Base-by-base conservation (phyloP, 30 jellyfish, hydroid and myxozoan genomes). In the Cassiopea xamachana region DNA sequence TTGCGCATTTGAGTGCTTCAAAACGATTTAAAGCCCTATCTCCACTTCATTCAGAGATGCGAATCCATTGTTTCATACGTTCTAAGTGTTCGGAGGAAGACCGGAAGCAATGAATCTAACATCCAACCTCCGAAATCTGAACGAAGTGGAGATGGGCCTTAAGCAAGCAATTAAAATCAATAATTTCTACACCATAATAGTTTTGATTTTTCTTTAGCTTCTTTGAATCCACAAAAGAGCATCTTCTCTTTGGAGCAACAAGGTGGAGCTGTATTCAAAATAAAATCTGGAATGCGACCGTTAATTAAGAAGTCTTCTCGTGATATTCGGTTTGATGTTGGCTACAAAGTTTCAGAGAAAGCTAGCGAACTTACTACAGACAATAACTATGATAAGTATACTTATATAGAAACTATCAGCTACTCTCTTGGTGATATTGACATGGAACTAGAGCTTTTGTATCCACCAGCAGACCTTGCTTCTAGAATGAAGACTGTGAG, bases 231-330 rank as follows among this genome's bases (percentile, higher is more conserved):
- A 1, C 80, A 82, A 51, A 70, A 69, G 60, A 88, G 95, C 69
- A 50, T 88, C 70, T 60, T 78, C 14, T 77, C 95, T 2, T 17
- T 88, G 80, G 69, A 87, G 8, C 95, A 92, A 16, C 92, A 92
- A 17, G 91, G 87, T 1, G 94, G 87, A 15, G 70, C 97, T 1
- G 83, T 91, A 2, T 95, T 95, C 92, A 79, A 78, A 81, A 73
- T 95, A 90, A 95, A 91, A 73, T 64, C 98, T 51, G 99, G 99
- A 51, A 78, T 95, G 60, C 46, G 91, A 50, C 96, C 99, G 6
- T 68, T 92, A 2, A 51, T 95, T 1, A 49, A 47, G 15, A 92
- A 92, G 62, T 72, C 90, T 10, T 69, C 93, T 14, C 89, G 92
- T 6, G 78, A 70, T 46, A 60, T 91, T 19, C 81, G 59, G 27